Conservation (phyloP, 1,140 invertebrate species). For the Ceratosolen fusciceps region DNA sequence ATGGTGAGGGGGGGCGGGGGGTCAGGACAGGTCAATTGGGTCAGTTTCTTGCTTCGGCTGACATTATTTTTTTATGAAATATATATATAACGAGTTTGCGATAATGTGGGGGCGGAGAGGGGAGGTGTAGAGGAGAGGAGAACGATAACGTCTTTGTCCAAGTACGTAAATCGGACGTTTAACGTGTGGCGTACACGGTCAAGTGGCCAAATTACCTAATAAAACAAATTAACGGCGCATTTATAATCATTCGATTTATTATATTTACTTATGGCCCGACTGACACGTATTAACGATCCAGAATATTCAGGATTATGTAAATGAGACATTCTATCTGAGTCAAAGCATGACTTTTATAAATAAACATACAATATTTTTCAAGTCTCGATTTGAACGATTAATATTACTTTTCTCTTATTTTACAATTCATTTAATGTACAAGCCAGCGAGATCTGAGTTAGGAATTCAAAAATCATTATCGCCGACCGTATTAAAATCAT, state of each 20-base stretch:
- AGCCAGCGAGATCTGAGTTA: background rate
- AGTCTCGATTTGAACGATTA: background rate
- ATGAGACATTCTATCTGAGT: background rate
- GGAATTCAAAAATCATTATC: background rate
- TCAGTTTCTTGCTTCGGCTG: constrained; percentile 3
- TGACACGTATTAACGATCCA: background rate
- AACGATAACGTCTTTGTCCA: background rate
- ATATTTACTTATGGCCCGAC: background rate
- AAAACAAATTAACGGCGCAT: background rate
- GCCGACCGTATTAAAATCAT: no score
- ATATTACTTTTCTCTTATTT: background rate
- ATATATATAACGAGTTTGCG: constrained; percentile 7
- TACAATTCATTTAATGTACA: no score
- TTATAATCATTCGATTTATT: background rate
- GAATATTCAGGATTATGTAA: background rate
- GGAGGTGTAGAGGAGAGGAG: background rate
- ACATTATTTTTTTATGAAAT: constrained; percentile 40
- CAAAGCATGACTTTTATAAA: background rate
- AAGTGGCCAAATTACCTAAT: background rate
- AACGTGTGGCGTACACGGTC: background rate
- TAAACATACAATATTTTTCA: background rate
- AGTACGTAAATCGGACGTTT: background rate
- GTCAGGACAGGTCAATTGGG: constrained; percentile 30
- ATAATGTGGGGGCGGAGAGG: background rate
- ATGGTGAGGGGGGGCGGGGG: no score